Evolutionary conservation across 2,113 vertebrate species (phyloP).

Genomic region (Tauraco erythrolophus): DNA sequence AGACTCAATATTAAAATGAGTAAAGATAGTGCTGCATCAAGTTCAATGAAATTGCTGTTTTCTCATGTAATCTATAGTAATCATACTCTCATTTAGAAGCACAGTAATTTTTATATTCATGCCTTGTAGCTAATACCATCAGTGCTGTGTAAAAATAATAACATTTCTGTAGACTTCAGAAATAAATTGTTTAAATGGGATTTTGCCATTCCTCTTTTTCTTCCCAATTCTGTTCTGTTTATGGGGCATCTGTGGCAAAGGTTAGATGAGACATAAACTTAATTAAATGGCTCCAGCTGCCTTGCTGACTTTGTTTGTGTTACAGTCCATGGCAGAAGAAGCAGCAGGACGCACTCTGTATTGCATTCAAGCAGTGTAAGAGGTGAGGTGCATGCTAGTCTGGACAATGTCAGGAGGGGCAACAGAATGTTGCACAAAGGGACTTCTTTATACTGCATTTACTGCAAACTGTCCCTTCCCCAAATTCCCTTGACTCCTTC

Average conservation of each 20-base stretch:
- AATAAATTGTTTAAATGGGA: slow-evolving; percentile 49
- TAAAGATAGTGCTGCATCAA: background rate
- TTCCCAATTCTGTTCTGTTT: background rate
- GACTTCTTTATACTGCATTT: background rate
- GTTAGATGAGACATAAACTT: background rate
- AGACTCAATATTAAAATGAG: slow-evolving; percentile 31
- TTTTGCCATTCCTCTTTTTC: slow-evolving; percentile 11
- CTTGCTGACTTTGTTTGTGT: background rate
- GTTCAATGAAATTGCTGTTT: background rate
- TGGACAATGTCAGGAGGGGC: background rate
- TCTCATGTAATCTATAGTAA: background rate
- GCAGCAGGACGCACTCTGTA: background rate
- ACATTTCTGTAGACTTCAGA: background rate
- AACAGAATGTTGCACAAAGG: background rate
- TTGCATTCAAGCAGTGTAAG: background rate
- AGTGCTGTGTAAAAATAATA: slow-evolving; percentile 4
- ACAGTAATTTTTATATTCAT: slow-evolving; percentile 20
- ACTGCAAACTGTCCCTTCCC: background rate
- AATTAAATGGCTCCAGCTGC: slow-evolving; percentile 21
- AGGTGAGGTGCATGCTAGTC: background rate
- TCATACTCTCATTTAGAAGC: background rate
- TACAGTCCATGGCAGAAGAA: background rate
- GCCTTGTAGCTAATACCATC: background rate
- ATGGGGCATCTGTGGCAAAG: slow-evolving; percentile 14
- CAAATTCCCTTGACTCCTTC: background rate